phyloP scores from a whole-genome alignment of 2,888 invertebrate genomes.

The Altica lythri region DNA sequence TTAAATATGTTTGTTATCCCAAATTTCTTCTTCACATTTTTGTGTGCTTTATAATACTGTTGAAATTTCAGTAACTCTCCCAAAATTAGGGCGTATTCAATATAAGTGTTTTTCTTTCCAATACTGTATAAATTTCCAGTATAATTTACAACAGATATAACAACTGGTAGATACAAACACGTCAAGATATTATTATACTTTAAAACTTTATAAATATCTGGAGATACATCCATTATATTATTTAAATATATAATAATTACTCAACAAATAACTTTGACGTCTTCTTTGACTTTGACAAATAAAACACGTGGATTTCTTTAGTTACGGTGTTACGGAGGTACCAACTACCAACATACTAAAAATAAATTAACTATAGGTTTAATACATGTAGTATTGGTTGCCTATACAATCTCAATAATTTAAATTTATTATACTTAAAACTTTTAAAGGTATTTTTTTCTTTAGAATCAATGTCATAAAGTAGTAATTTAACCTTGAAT shows the following conservation, averaged over 20 bases:
- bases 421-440: neutral
- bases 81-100: constrained; percentile 53
- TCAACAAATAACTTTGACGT: neutral
- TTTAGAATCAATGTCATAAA: neutral
- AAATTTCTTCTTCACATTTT: constrained; percentile 44
- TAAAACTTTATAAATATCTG: constrained; percentile 30
- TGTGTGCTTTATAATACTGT: constrained; percentile 38
- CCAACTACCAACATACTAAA: neutral
- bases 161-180: constrained; percentile 66
- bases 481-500: neutral
- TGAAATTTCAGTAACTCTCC: constrained; percentile 62
- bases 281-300: neutral
- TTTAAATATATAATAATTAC: neutral
- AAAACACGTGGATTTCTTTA: no score
- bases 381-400: neutral
- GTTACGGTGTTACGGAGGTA: neutral
- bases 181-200: constrained; percentile 56
- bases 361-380: neutral
- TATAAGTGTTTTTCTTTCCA: constrained; percentile 58
- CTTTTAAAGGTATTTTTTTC: neutral
- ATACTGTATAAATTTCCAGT: constrained; percentile 65
- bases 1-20: constrained; percentile 53
- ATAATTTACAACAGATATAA: constrained; percentile 63
- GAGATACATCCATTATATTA: constrained; percentile 25
- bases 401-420: neutral